Base-by-base conservation (phyloP, 2,888 invertebrate genomes). In the Philaethria dido region DNA sequence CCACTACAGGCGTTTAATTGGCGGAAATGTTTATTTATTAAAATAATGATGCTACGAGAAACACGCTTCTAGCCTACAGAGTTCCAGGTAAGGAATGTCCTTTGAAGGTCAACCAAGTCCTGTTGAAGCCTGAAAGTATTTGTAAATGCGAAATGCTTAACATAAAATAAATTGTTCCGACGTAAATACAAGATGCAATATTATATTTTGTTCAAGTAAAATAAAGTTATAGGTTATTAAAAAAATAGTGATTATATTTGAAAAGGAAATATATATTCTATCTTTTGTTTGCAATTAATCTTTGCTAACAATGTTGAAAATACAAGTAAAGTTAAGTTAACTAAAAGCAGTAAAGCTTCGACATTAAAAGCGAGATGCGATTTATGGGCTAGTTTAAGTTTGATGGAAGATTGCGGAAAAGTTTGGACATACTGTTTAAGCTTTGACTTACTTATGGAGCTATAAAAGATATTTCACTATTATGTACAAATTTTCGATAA, bases 91-190 rank as follows among this genome's bases (percentile, higher is more conserved):
- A 29, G 50, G 47, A 60, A 64, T 29, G 68, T 61, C 68, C 60
- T 68, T 64, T 68, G 64, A 62, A 68, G 68, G 68, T 68, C 68
- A 62, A 36, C 47, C 25, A 50, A 68, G 50, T 62, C 55, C 48
- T 64, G 44, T 25, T 25, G 39, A 3, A 39, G 39, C 1, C 13
- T 39, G 13, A 39, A 39, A 39, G 13, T 39, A 13, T 39, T 39
- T 39, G 39, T 13, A 13, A 39, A 39, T 13, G 39, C 14, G 13
- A 13, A 48, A 22, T 22, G 11, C 22, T 20, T 48, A 48, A 20
- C 13, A 22, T 20, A 48, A 22, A 3, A 0, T 48, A 14, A 13
- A 48, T 48, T 22, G 13, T 22, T 48, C 39, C 6, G 3, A 6
- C 6, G 6, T 29, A 29, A 29, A 4, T 4, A 29, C 29, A 29